These are phyloP conservation scores for Stichodactyla mertensii DNA, from an alignment of 64 coral and sea anemone genomes.

Conservation along the genomic window DNA sequence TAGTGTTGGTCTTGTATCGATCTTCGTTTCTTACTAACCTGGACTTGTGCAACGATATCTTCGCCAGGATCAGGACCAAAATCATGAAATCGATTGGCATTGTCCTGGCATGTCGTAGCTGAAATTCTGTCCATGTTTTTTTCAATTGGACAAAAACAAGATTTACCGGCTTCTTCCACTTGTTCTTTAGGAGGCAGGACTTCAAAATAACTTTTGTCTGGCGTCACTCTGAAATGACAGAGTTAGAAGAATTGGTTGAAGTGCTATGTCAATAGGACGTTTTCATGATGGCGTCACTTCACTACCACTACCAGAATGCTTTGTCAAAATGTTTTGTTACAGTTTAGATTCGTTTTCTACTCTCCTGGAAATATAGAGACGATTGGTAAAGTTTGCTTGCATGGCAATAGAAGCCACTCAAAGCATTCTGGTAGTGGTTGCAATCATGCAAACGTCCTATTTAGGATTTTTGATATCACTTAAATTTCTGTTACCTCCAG, in stretches of 20 bases:
- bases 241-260: background rate
- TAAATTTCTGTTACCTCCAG: constrained; percentile 47
- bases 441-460: too few relatives aligned
- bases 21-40: background rate
- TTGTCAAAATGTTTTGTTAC: too few relatives aligned
- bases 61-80: background rate
- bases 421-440: too few relatives aligned
- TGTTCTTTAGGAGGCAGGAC: background rate
- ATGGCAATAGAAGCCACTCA: too few relatives aligned
- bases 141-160: background rate
- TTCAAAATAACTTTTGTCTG: constrained; percentile 20
- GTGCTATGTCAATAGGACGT: too few relatives aligned
- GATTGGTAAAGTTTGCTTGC: too few relatives aligned
- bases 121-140: background rate
- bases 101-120: background rate
- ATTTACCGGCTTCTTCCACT: background rate
- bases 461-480: too few relatives aligned
- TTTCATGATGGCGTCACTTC: too few relatives aligned
- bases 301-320: too few relatives aligned
- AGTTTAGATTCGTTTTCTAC: too few relatives aligned
- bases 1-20: constrained; percentile 4
- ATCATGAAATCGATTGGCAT: background rate
- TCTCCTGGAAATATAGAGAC: too few relatives aligned
- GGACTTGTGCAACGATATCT: background rate
- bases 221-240: constrained; percentile 9